Evolutionary conservation across 1,140 invertebrate genomes (phyloP), one percentile per base, ranked within the genome.

Genomic region (Monomorium pharaonis): DNA sequence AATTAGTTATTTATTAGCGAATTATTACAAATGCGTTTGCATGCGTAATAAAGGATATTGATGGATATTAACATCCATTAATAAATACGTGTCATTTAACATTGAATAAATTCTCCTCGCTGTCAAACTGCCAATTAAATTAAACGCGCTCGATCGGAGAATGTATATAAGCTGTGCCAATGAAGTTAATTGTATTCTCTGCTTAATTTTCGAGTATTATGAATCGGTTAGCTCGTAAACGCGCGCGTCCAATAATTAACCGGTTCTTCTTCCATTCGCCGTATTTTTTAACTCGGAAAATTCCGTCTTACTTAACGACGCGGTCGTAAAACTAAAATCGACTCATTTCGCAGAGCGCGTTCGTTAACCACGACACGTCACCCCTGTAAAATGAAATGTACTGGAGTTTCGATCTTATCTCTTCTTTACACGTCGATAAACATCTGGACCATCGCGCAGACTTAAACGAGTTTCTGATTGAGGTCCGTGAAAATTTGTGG

Each of bases 311-410:
- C 30, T 54, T 42, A 42, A 80, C 3, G 54, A 83, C 18, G 33
- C 37, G 27, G 4, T 80, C 47, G 47, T 72, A 69, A 83, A 67
- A 21, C 51, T 24, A n/a, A 72, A 58, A 83, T 72, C 58, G 78
- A 47, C 30, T 37, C 37, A 33, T 83, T 67, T 67, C 67, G 37
- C 24, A 42, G 37, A 14, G 1, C 24, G 33, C 24, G 42, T 47
- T 83, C 67, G 27, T 58, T 58, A 72, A 24, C 62, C 65, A 7
- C 58, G 37, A 77, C 75, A 69, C 49, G 77, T 33, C 18, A 44
- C 24, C 7, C 37, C 21, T 33, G 27, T 60, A 72, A 72, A 83
- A 72, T 51, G 78, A 44, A 7, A 60, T 58, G 30, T 47, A 81
- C 18, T 37, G n/a, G 12, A 24, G 51, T 14, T 21, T 47, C 51